Evolutionary conservation across 2,888 invertebrate species (phyloP).

Genomic region (Amphimallon solstitiale): DNA sequence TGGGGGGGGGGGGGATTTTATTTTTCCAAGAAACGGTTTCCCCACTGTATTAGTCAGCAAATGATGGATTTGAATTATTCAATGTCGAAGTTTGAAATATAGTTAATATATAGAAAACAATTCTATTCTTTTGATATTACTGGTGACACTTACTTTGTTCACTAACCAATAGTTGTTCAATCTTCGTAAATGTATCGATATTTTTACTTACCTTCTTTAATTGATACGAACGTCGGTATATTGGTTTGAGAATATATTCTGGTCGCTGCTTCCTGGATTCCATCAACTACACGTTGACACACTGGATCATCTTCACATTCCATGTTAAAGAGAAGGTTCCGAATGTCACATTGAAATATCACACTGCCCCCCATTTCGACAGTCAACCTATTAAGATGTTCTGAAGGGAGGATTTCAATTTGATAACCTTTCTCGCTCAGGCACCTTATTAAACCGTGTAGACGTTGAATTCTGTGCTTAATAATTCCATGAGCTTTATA

Average conservation of each 20-base stretch:
- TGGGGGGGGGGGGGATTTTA: no score
- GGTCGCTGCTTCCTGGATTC: conserved; percentile 52
- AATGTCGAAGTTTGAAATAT: no score
- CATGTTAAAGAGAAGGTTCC: conserved; percentile 55
- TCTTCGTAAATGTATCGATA: no score
- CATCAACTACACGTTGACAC: conserved; percentile 49
- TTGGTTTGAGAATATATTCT: conserved; percentile 48
- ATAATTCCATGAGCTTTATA: conserved; percentile 56
- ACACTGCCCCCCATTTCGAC: conserved; percentile 53
- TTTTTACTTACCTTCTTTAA: conserved; percentile 1
- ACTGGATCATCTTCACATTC: conserved; percentile 53
- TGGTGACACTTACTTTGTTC: no score
- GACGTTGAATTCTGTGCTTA: conserved; percentile 54
- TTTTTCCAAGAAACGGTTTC: no score
- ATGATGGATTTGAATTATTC: no score
- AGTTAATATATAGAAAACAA: no score
- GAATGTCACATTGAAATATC: conserved; percentile 56
- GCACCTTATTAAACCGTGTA: conserved; percentile 49
- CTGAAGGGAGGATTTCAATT: conserved; percentile 52
- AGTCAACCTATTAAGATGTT: conserved; percentile 53
- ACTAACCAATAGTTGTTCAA: no score
- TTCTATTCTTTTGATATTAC: no score
- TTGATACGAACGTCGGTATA: conserved; percentile 41
- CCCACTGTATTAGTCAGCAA: no score
- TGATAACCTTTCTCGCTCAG: conserved; percentile 47